phyloP scores from a whole-genome alignment of 35 echinoderm and acorn worm species.

The Anneissia japonica region DNA sequence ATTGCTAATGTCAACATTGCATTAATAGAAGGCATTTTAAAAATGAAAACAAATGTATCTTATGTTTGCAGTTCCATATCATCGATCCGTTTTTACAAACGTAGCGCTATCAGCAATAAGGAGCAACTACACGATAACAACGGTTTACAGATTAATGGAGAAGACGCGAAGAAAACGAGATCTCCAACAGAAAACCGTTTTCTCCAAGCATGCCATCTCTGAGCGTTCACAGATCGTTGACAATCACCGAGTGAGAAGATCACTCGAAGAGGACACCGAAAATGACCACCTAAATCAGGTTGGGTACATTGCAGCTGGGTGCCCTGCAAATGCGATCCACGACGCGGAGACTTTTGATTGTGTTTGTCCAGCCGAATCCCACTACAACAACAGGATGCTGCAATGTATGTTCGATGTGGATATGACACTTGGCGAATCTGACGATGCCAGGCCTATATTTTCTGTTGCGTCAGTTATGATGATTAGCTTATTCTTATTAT shows the following conservation, averaged over 20 bases:
- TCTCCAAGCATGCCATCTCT: not conserved
- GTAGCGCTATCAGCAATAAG: conserved; percentile 57
- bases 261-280: conserved; percentile 36
- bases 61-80: conserved; percentile 48
- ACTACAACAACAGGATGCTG: conserved; percentile 5
- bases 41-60: not conserved
- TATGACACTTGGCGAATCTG: not conserved
- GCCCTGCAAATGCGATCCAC: conserved; percentile 48
- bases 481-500: not conserved
- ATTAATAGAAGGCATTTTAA: too few relatives aligned
- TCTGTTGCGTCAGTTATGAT: not conserved
- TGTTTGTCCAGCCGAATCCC: conserved; percentile 35
- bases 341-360: conserved; percentile 32
- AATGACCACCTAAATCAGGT: conserved; percentile 25
- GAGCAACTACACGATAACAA: conserved; percentile 64
- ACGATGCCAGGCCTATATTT: not conserved
- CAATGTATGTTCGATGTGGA: not conserved
- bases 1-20: too few relatives aligned
- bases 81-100: conserved; percentile 53
- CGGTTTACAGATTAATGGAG: conserved; percentile 49
- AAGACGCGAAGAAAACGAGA: not conserved
- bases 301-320: conserved; percentile 36
- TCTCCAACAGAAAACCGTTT: not conserved
- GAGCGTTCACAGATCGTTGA: not conserved
- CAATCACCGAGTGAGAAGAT: conserved; percentile 14